Evolutionary conservation across 2,797 vertebrate genomes (phyloP).

Genomic region (Fundulus diaphanus): DNA sequence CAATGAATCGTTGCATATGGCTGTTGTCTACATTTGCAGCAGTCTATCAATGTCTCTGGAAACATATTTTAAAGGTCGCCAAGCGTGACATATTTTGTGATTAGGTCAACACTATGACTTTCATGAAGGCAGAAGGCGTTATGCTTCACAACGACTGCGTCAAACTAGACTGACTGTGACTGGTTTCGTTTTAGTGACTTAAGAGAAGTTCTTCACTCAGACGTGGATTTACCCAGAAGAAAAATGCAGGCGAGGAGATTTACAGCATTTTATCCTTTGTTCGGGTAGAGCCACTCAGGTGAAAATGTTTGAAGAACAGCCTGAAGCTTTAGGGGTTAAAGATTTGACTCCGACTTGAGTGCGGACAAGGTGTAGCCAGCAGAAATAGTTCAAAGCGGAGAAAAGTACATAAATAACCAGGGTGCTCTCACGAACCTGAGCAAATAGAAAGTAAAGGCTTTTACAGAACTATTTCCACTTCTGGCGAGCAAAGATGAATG

Average conservation of each 20-base stretch:
- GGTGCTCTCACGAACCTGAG: slow-evolving; percentile 32
- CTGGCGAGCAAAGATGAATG: slow-evolving; percentile 34
- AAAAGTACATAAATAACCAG: slow-evolving; percentile 31
- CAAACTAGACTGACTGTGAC: neutral
- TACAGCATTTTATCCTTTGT: neutral
- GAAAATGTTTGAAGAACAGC: neutral
- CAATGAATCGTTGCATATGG: neutral
- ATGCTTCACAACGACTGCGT: neutral
- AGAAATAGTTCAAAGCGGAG: slow-evolving; percentile 20
- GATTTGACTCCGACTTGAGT: neutral
- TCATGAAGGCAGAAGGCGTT: neutral
- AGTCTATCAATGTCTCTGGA: neutral
- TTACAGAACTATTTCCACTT: slow-evolving; percentile 5
- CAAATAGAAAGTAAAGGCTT: slow-evolving; percentile 19
- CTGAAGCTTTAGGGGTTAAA: neutral
- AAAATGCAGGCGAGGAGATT: neutral
- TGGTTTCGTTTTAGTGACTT: no score
- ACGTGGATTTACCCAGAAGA: neutral
- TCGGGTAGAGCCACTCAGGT: neutral
- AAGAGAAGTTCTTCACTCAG: neutral
- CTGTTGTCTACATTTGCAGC: neutral
- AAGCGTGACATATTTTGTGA: neutral
- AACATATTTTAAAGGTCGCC: neutral
- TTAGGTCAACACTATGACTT: neutral
- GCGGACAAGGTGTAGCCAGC: slow-evolving; percentile 19